Evolutionary conservation across 2,797 vertebrate genomes (phyloP).

Genomic region (Silurus aristotelis): DNA sequence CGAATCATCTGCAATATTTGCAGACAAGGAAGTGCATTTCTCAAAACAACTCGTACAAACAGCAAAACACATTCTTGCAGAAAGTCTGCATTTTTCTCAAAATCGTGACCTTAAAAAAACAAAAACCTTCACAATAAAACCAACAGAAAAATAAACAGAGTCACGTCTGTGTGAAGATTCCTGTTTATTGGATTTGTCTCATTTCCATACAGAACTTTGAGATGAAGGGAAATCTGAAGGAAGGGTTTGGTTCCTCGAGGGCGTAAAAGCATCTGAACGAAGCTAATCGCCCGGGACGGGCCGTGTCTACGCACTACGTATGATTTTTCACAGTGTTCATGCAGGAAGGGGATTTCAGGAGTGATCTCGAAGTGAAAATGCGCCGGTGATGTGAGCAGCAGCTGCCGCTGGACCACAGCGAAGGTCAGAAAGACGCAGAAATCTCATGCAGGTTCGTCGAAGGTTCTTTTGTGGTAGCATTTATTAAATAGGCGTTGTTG

Average conservation of each 20-base stretch:
- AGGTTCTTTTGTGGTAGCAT: too few species aligned
- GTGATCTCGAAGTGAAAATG: neutral
- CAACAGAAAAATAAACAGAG: neutral
- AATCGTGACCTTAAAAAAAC: too few species aligned
- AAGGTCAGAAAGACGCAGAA: too few species aligned
- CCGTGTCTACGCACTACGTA: constrained; percentile 54
- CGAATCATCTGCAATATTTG: too few species aligned
- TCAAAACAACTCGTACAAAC: too few species aligned
- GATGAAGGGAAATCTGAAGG: neutral
- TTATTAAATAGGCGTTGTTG: too few species aligned
- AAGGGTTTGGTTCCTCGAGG: too few species aligned
- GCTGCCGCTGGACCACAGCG: constrained; percentile 47
- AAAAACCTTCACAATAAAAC: too few species aligned
- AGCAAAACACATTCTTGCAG: too few species aligned
- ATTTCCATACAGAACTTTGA: neutral
- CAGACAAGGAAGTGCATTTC: too few species aligned
- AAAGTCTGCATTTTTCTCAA: too few species aligned
- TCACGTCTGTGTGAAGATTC: neutral
- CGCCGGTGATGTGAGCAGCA: constrained; percentile 33
- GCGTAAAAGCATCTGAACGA: neutral
- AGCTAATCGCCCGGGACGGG: neutral
- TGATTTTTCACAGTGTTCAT: constrained; percentile 65
- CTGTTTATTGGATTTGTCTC: neutral
- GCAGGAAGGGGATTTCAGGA: constrained; percentile 56
- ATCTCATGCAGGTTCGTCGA: too few species aligned